Evolutionary conservation across 2,113 vertebrate species (phyloP), one percentile per base, ranked within the genome.

Genomic region (Sarotherodon lohbergeri): DNA sequence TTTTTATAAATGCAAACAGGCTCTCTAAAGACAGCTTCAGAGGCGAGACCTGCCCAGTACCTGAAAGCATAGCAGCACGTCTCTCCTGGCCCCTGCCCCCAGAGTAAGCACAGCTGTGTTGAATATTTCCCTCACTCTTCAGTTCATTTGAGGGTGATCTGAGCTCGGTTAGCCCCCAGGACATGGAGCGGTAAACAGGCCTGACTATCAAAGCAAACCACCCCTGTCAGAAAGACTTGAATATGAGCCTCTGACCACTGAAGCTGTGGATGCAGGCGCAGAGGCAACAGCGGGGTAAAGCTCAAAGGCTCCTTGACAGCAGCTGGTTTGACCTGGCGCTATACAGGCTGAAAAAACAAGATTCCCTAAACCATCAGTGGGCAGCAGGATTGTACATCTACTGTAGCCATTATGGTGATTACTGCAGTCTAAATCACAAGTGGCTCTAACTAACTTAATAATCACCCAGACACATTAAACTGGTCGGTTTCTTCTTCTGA

Each of bases 91-190:
- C 89, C 57, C 84, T 7, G 73, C 88, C 82, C 89, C 89, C 43
- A 84, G 92, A 90, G 93, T 90, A 93, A 93, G 92, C 94, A 93
- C 94, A 94, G 94, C 94, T 95, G 94, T 93, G 94, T 93, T 96
- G 92, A 96, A 96, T 96, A 96, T 97, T 96, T 96, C 94, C 95
- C 87, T 96, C 93, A 95, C 93, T 96, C 93, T 76, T 94, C 94
- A 94, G 94, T 96, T 96, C 92, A 96, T 96, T 93, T 95, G 93
- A 92, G 92, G 93, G 93, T 93, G 95, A 95, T 96, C 92, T 91
- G 94, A 95, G 96, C 86, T 66, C 87, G 32, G 92, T 91, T 91
- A 90, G 93, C 94, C 94, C 93, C 90, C 88, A 91, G 95, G 94
- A 95, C 93, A 91, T 81, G 83, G 82, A 92, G 92, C 57, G 41